Evolutionary conservation across 2,113 vertebrate species (phyloP).

Genomic region (Ameiurus melas): DNA sequence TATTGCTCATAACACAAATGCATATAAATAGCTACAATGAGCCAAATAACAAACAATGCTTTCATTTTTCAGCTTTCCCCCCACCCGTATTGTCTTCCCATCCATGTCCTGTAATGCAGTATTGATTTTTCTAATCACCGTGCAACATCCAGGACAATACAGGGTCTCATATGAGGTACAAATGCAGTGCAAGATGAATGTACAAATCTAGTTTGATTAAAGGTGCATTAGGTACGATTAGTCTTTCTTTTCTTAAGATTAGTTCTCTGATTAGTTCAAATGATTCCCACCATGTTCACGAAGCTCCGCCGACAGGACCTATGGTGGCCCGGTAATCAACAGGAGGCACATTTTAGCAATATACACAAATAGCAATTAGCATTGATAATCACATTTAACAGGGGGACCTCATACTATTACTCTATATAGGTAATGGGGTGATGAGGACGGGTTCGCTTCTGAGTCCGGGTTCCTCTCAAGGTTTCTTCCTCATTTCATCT

Average conservation of each 20-base stretch:
- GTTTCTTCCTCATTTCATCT: too few species aligned
- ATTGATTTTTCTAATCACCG: not conserved
- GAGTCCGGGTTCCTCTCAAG: too few species aligned
- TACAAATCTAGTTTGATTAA: not conserved
- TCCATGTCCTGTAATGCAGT: not conserved
- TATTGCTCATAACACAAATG: not conserved
- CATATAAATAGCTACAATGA: constrained; percentile 18
- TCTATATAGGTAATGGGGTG: not conserved
- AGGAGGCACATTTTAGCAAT: not conserved
- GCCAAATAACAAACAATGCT: constrained; percentile 1
- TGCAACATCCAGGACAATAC: not conserved
- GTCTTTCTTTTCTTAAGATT: not conserved
- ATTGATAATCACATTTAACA: not conserved
- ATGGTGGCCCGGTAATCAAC: not conserved
- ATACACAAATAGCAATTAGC: not conserved
- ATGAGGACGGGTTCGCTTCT: too few species aligned
- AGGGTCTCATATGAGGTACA: not conserved
- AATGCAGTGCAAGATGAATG: not conserved
- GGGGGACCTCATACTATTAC: not conserved
- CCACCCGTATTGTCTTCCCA: not conserved
- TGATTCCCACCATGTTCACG: not conserved
- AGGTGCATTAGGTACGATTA: not conserved
- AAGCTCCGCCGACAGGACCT: not conserved
- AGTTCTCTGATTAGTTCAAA: not conserved
- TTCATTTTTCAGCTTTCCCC: not conserved